Evolutionary conservation across 2,113 vertebrate genomes (phyloP), one percentile per base, ranked within the genome.

Genomic region (Sinocyclocheilus anshuiensis): DNA sequence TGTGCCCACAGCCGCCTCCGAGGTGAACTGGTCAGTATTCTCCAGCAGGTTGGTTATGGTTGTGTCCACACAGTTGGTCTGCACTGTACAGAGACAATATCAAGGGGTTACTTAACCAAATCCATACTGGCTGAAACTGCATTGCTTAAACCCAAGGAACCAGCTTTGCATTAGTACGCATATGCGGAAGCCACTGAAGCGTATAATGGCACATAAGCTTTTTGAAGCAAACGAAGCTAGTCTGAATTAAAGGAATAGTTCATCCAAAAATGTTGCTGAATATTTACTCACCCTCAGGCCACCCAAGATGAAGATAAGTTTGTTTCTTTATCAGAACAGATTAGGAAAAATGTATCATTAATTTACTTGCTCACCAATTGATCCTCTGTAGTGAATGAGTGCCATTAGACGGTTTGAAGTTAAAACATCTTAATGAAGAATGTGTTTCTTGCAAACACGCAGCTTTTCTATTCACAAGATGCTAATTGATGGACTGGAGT

Each of bases 21-120:
- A 50, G 5, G 72, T 13, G 15, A 85, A 83, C 48, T 94, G 94
- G 29, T 94, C 97, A n/a, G 95, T 94, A 77, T 93, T 96, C 93
- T 99, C 98, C 88, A 99, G 93, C 85, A 99, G 92, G 85, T 99
- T 99, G 78, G 98, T 98, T 90, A 99, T 99, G 80, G 98, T 99
- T 76, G 97, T 95, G 88, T 99, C 97, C 84, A 99, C 96, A 88
- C 97, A 99, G 83, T 95, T 96, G 61, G 98, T 99, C 86, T 94
- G 96, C 45, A 92, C 95, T 96, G 92, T 11, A 77, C 5, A 88
- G 16, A 39, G 16, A 79, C 18, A 86, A 65, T 74, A 20, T 22
- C 45, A 24, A 59, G 4, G 36, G 2, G 45, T 24, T 36, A 39
- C 6, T 42, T n/a, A 72, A 72, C 33, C 33, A 72, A 36, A 13